Evolutionary conservation across 2,888 invertebrate genomes (phyloP).

Genomic region (Lasioglossum villosulum): DNA sequence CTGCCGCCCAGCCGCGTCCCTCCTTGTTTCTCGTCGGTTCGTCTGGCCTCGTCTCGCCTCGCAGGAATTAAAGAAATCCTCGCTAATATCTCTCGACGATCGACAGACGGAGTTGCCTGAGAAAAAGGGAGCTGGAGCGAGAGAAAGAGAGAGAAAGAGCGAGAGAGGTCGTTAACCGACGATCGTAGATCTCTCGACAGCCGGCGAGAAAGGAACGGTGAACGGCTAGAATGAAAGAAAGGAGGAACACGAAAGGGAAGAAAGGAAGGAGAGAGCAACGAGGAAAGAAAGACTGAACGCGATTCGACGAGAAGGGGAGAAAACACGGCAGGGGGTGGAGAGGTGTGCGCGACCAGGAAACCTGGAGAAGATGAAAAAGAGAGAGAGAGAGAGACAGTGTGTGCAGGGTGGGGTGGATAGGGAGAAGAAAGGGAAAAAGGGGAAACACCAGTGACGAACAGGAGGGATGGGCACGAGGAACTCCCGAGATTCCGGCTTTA

Average conservation of each 20-base stretch:
- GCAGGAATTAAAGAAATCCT: conserved; percentile 51
- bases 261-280: neutral
- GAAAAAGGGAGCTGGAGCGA: neutral
- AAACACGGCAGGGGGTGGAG: conserved; percentile 13
- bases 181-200: conserved; percentile 36
- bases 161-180: conserved; percentile 55
- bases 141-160: neutral
- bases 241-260: conserved; percentile 1
- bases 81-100: conserved; percentile 46
- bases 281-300: neutral
- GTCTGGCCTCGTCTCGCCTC: neutral
- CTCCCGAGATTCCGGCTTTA: conserved; percentile 65
- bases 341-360: neutral
- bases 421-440: conserved; percentile 23
- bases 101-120: conserved; percentile 17
- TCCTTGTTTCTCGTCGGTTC: neutral
- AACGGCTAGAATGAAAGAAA: neutral
- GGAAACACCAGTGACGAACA: conserved; percentile 33
- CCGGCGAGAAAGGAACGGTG: conserved; percentile 24
- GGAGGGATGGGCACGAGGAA: conserved; percentile 31
- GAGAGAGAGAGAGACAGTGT: conserved; percentile 13
- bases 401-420: conserved; percentile 1
- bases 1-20: neutral
- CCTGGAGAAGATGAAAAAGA: neutral
- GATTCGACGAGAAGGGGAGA: conserved; percentile 12